A percentile compares a stretch with the other conserved stretches of the same genome.
Conservation (phyloP, 2,113 vertebrate genomes). For the Cyanoliseus patagonus region DNA sequence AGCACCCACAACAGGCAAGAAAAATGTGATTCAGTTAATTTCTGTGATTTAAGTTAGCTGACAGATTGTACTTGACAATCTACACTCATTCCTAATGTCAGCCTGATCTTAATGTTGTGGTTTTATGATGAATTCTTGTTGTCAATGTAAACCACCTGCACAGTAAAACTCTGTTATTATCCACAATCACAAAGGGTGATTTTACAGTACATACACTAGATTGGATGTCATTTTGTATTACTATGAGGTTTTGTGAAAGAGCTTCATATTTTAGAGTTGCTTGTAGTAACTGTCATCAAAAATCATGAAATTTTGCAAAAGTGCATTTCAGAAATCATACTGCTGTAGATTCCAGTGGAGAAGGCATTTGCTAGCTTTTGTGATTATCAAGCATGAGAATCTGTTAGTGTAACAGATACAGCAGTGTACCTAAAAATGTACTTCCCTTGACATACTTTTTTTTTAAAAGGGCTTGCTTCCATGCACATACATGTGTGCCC, state of each 20-base stretch:
- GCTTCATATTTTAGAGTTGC: background rate
- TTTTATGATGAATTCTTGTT: background rate
- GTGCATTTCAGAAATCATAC: background rate
- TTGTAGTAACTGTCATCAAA: background rate
- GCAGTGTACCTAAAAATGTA: background rate
- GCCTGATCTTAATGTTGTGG: background rate
- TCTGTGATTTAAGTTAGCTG: background rate
- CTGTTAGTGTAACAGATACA: background rate
- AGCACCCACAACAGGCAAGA: background rate
- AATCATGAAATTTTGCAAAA: background rate
- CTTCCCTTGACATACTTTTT: background rate
- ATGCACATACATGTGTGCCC: rapidly evolving
- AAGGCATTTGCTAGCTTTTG: background rate
- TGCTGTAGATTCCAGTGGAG: background rate
- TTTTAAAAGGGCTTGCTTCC: background rate
- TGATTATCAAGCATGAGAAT: background rate
- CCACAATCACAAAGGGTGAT: background rate
- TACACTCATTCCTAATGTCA: background rate
- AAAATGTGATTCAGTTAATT: background rate
- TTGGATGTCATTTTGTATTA: background rate
- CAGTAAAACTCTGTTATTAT: background rate
- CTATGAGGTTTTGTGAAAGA: background rate
- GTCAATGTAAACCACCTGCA: background rate
- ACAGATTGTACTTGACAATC: background rate
- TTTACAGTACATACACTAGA: slow-evolving; percentile 3